phyloP scores from a whole-genome alignment of 53 echinoderm and acorn worm genomes.

The Mesocentrotus franciscanus region DNA sequence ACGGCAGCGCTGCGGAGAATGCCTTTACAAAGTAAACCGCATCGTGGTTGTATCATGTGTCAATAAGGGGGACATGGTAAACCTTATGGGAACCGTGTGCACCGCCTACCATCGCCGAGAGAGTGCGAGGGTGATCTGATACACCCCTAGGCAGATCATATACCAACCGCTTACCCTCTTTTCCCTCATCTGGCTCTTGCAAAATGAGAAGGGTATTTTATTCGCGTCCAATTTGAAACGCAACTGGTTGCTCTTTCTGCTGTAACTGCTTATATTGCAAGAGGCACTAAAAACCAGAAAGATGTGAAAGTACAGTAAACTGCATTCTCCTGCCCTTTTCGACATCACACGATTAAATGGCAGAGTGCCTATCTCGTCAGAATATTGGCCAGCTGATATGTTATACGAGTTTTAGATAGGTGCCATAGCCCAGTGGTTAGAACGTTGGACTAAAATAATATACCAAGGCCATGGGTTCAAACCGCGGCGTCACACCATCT shows the following conservation, averaged over 20 bases:
- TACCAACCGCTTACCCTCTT: neutral
- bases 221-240: neutral
- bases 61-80: neutral
- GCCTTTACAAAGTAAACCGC: neutral
- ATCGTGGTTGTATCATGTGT: neutral
- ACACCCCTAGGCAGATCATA: constrained; percentile 19
- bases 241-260: constrained; percentile 41
- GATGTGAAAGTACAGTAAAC: neutral
- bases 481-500: no score
- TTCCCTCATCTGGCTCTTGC: neutral
- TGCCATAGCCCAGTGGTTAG: no score
- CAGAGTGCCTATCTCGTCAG: neutral
- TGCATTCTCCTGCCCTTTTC: neutral
- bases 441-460: no score
- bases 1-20: neutral
- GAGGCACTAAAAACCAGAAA: neutral
- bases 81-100: neutral
- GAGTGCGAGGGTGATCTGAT: neutral
- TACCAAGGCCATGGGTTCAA: no score
- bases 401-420: neutral
- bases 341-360: neutral
- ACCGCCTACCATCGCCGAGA: neutral
- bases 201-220: neutral
- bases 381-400: neutral
- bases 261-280: neutral